Conservation (phyloP, 2,113 vertebrate species). For the Elachura formosa region DNA sequence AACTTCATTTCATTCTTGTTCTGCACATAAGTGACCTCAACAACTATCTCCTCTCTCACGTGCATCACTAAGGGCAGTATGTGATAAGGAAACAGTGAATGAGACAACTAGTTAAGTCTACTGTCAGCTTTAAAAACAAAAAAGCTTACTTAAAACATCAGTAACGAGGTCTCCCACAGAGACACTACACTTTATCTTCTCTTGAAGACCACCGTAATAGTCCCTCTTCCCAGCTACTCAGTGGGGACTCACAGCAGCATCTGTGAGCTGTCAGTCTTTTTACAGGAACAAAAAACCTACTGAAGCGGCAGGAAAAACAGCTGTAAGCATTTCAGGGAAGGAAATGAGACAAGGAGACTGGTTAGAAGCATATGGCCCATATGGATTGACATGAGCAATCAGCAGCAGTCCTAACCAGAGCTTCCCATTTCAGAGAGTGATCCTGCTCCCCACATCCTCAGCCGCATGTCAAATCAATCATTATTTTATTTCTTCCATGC, state of each 20-base stretch:
- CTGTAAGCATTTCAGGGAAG: conserved; percentile 32
- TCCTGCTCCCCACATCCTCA: background rate
- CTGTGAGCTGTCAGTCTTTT: conserved; percentile 31
- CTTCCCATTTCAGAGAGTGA: background rate
- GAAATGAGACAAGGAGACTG: conserved; percentile 31
- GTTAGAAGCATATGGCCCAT: conserved; percentile 31
- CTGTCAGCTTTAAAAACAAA: background rate
- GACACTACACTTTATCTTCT: background rate
- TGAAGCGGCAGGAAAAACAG: conserved; percentile 37
- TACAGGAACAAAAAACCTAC: conserved; percentile 43
- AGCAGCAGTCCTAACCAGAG: background rate
- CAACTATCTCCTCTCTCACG: background rate
- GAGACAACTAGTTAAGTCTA: background rate
- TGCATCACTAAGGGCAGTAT: background rate
- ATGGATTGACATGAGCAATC: conserved; percentile 4
- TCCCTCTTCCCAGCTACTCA: background rate
- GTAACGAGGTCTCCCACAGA: background rate
- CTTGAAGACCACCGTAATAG: background rate
- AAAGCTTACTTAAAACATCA: background rate
- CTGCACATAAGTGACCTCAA: background rate
- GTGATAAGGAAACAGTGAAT: background rate
- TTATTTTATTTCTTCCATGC: background rate
- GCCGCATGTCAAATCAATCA: background rate
- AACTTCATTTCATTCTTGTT: background rate
- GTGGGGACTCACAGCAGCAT: conserved; percentile 2